A percentile compares a stretch with the other conserved stretches of the same genome.
These are phyloP conservation scores for Tenthredo notha DNA, from an alignment of 2,888 invertebrate species.

Conservation along the genomic window DNA sequence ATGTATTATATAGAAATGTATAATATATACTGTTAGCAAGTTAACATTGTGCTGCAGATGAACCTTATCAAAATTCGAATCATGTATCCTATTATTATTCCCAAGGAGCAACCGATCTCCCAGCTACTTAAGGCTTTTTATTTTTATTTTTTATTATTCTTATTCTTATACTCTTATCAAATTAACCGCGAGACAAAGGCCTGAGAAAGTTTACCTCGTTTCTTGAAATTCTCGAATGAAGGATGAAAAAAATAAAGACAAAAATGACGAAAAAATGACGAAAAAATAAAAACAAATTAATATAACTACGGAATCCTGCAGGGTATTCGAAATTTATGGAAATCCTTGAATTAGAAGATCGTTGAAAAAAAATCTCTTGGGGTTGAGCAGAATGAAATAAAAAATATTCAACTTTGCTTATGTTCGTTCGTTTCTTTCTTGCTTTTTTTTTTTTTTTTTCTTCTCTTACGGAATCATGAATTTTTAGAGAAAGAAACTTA, in stretches of 20 bases:
- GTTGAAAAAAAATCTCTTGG: too few species aligned
- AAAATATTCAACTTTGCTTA: too few species aligned
- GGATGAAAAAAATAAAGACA: neutral
- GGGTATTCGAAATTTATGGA: neutral
- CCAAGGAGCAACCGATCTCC: slow-evolving; percentile 24
- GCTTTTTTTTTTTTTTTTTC: too few species aligned
- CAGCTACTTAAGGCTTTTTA: slow-evolving; percentile 7
- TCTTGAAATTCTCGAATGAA: neutral
- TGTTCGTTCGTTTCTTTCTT: too few species aligned
- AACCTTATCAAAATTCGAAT: slow-evolving; percentile 36
- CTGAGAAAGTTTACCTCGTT: neutral
- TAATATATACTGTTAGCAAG: neutral
- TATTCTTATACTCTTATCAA: slow-evolving; percentile 7
- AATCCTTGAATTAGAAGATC: neutral
- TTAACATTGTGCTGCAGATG: neutral
- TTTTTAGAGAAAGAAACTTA: too few species aligned
- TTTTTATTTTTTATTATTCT: too few species aligned
- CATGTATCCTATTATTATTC: slow-evolving; percentile 31
- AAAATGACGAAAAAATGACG: neutral
- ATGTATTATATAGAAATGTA: neutral
- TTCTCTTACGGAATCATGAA: neutral
- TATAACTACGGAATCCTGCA: neutral
- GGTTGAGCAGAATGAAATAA: too few species aligned
- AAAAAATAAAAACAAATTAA: neutral
- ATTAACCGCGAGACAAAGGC: slow-evolving; percentile 19